Base-by-base conservation (phyloP, 92 coral and sea anemone species). In the Zoanthus sociatus region DNA sequence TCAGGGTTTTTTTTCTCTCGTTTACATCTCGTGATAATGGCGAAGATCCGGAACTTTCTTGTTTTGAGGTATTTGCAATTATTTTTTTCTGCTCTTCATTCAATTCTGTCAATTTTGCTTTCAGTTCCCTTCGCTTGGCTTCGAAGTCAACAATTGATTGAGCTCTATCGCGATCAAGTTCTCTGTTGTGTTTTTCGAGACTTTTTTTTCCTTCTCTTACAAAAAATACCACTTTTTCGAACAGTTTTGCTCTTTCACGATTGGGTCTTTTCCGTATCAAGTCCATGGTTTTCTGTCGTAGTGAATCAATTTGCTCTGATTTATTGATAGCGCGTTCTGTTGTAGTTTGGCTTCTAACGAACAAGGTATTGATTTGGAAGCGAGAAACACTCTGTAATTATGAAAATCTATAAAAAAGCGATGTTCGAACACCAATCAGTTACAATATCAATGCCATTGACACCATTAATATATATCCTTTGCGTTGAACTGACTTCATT, bases 141-240 rank as follows among this genome's bases (percentile, higher is more conserved):
- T 91, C 91, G 82, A 70, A 78, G 44, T 93, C 89, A 33, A 93
- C 78, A 13, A 68, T 48, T 45, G 89, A 79, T 76, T 93, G 92
- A 5, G 90, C 86, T 30, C 91, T 84, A 20, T 91, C 91, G 55
- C 84, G 77, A 9, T 93, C 96, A 16, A 93, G 77, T 17, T 90
- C 96, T 81, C 86, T 87, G 21, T 88, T 89, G 4, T 46, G 67
- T 33, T 82, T 73, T 44, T 89, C 76, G 13, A 93, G 96, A 14
- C 82, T 71, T 53, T 88, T 91, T 2, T 89, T 88, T 7, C 96
- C 84, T 18, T 93, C 94, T 83, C 90, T 92, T 48, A 93, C 89
- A 64, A 91, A 88, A 11, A 92, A 77, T 10, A 93, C 50, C 33
- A 94, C 94, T 86, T 91, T 93, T 20, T 88, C 92, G 61, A 88